Evolutionary conservation across 2,888 invertebrate genomes (phyloP).

Genomic region (Hemaris fuciformis): DNA sequence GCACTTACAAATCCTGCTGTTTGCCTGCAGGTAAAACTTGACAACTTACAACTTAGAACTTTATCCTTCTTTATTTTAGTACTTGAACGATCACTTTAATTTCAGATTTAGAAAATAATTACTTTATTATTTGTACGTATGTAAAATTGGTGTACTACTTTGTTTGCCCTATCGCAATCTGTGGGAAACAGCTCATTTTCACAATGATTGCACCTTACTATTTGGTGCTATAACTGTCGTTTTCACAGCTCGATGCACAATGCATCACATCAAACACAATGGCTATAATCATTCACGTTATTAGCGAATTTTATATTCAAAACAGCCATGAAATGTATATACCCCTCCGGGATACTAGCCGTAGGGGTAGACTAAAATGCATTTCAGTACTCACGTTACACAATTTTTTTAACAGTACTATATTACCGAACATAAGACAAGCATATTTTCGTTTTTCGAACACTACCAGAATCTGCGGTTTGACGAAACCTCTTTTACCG

Average conservation of each 20-base stretch:
- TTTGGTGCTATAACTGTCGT: not conserved
- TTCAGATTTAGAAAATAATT: not conserved
- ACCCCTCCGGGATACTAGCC: too few species aligned
- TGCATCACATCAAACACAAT: constrained; percentile 30
- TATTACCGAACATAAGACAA: too few species aligned
- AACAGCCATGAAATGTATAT: not conserved
- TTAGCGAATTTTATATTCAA: not conserved
- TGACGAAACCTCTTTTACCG: too few species aligned
- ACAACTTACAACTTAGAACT: not conserved
- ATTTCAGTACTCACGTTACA: too few species aligned
- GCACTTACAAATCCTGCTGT: not conserved
- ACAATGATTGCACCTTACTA: not conserved
- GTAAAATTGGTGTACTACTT: not conserved
- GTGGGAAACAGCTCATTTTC: not conserved
- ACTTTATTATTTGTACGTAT: not conserved
- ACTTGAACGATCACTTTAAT: not conserved
- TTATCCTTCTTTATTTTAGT: not conserved
- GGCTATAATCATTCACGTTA: not conserved
- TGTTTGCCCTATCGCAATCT: not conserved
- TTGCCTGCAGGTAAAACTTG: not conserved
- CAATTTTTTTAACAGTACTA: too few species aligned
- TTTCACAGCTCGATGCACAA: constrained; percentile 11
- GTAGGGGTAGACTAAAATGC: too few species aligned
- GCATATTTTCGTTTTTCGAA: too few species aligned
- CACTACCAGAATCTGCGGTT: too few species aligned